phyloP scores from a whole-genome alignment of 1,140 invertebrate species.

The Phymastichus coffea region DNA sequence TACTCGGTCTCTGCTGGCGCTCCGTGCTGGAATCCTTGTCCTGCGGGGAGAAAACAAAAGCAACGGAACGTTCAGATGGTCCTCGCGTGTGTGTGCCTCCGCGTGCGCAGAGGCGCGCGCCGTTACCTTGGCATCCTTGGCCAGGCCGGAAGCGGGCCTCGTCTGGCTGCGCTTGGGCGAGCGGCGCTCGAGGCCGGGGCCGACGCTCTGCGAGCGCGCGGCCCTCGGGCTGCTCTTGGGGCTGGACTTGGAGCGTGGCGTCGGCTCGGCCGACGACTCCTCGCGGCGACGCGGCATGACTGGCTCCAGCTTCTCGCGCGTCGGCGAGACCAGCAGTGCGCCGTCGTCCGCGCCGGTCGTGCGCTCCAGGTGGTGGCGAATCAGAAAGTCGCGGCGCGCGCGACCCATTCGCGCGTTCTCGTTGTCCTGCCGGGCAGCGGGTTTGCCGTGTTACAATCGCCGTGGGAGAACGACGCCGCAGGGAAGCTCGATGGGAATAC shows the following conservation, averaged over 20 bases:
- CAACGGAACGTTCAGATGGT: background rate
- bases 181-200: constrained; percentile 64
- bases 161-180: constrained; percentile 72
- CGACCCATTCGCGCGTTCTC: constrained; percentile 56
- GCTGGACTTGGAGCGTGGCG: constrained; percentile 60
- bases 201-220: constrained; percentile 71
- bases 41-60: constrained; percentile 21
- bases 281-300: constrained; percentile 67
- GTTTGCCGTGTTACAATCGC: too few relatives aligned
- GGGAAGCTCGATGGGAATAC: too few relatives aligned
- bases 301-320: constrained; percentile 70
- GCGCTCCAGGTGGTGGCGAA: constrained; percentile 71
- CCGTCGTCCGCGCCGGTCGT: constrained; percentile 66
- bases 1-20: constrained; percentile 54
- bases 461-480: too few relatives aligned
- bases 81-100: too few relatives aligned
- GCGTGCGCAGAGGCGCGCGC: too few relatives aligned
- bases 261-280: constrained; percentile 54
- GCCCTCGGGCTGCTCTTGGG: constrained; percentile 64
- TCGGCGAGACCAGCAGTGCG: constrained; percentile 66
- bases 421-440: constrained; percentile 50
- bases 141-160: constrained; percentile 57
- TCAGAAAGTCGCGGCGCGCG: constrained; percentile 60
- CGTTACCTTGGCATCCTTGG: constrained; percentile 56
- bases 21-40: constrained; percentile 48